phyloP scores from a whole-genome alignment of 2,113 vertebrate species.

The Callionymus lyra region DNA sequence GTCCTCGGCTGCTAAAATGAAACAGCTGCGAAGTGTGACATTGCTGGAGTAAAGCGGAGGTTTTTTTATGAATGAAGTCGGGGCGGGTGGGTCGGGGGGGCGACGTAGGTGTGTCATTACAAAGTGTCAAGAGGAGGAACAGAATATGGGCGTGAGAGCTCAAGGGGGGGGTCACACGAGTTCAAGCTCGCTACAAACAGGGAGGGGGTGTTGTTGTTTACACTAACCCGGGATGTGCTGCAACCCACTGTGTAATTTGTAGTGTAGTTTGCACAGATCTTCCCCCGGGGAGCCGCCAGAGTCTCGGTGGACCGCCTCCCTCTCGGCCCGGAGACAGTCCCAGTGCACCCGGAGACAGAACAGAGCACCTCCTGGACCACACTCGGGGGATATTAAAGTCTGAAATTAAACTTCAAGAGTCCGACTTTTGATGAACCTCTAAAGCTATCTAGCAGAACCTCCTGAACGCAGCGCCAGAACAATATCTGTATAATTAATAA shows the following conservation, averaged over 20 bases:
- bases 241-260: slow-evolving; percentile 63
- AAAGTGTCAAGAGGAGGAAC: slow-evolving; percentile 21
- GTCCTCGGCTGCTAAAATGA: slow-evolving; percentile 69
- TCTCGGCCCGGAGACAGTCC: slow-evolving; percentile 34
- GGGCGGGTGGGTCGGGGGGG: slow-evolving; percentile 32
- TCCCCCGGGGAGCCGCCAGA: slow-evolving; percentile 49
- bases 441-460: slow-evolving; percentile 52
- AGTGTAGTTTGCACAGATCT: slow-evolving; percentile 54
- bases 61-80: slow-evolving; percentile 66
- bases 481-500: slow-evolving; percentile 58
- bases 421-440: slow-evolving; percentile 41
- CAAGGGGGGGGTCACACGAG: slow-evolving; percentile 47
- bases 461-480: slow-evolving; percentile 35
- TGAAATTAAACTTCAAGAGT: slow-evolving; percentile 53
- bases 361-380: slow-evolving; percentile 45
- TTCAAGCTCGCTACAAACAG: slow-evolving; percentile 43
- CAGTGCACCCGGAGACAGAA: slow-evolving; percentile 33
- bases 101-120: slow-evolving; percentile 57
- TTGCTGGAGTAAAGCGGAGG: slow-evolving; percentile 39
- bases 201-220: slow-evolving; percentile 58
- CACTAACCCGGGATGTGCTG: slow-evolving; percentile 44
- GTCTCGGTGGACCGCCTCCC: slow-evolving; percentile 24
- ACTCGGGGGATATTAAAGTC: slow-evolving; percentile 31
- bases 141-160: slow-evolving; percentile 45
- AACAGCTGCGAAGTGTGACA: slow-evolving; percentile 65